Base-by-base conservation (phyloP, 2,113 vertebrate genomes). In the Phylloscopus whistleri region DNA sequence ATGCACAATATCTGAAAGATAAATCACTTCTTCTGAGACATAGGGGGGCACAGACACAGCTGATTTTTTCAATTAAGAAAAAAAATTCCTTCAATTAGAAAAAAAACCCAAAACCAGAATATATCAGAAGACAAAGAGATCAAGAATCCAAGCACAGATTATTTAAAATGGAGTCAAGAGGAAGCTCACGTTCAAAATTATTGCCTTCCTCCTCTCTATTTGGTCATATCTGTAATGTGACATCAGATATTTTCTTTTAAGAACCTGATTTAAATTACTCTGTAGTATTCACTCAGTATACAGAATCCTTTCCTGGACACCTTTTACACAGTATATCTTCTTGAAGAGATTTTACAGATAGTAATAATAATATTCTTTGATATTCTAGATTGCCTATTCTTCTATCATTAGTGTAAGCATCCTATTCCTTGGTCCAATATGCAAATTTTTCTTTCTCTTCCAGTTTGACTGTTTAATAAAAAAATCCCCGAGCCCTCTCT, bases 71-170 rank as follows among this genome's bases (percentile, higher is more conserved):
- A 63, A 33, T 55, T 44, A 26, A 28, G 17, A 51, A 85, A 69
- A n/a, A n/a, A 49, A 30, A 30, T 1, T 39, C 2, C 35, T 63
- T 28, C 22, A 41, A 39, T 30, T 28, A 75, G 6, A 16, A 39
- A 26, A 52, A 35, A 24, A 15, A 6, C 1, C 5, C 5, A 33
- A 37, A n/a, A 19, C 2, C 19, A 14, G 0, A 17, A 18, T 28
- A 8, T 9, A 60, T 28, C 35, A 72, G 58, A 76, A 78, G 17
- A 55, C 6, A 81, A 69, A 22, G 11, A 27, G 5, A 75, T 68
- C 31, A 26, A 59, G 22, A 84, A 79, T 33, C 17, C 8, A 58
- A 68, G 23, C 1, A 49, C 2, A 26, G 6, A 26, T 77, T 44
- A 43, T 30, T 58, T 33, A 22, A 74, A 89, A 68, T 24, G 2